phyloP scores from a whole-genome alignment of 2,113 vertebrate genomes.

The Epinephelus fuscoguttatus region DNA sequence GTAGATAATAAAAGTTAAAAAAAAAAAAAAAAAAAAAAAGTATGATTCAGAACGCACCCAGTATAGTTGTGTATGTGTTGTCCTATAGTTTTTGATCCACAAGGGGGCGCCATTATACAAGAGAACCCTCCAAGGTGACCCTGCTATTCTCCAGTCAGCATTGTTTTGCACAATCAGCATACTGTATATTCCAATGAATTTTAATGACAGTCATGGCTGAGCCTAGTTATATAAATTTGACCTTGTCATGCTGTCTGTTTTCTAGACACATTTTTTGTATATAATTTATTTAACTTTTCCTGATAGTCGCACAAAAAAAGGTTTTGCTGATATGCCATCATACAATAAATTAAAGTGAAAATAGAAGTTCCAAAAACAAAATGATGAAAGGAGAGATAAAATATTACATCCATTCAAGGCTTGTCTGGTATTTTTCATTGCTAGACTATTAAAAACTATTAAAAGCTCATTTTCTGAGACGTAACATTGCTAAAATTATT shows the following conservation, averaged over 20 bases:
- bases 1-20: no score
- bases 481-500: neutral
- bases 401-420: no score
- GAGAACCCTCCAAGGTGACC: neutral
- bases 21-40: no score
- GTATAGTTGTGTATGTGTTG: neutral
- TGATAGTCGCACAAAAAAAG: neutral
- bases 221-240: neutral
- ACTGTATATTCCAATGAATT: neutral
- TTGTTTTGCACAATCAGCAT: neutral
- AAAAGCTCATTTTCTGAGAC: no score
- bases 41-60: no score
- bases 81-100: neutral
- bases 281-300: neutral
- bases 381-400: no score
- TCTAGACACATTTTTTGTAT: no score
- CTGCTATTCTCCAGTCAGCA: neutral
- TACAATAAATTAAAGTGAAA: neutral
- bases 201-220: neutral
- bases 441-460: neutral
- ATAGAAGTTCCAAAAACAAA: neutral
- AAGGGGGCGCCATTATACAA: conserved; percentile 8
- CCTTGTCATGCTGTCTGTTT: neutral
- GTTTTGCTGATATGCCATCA: neutral
- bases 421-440: neutral